These are phyloP conservation scores for Drosophila bunnanda DNA, from an alignment of 2,888 invertebrate species.

Conservation along the genomic window DNA sequence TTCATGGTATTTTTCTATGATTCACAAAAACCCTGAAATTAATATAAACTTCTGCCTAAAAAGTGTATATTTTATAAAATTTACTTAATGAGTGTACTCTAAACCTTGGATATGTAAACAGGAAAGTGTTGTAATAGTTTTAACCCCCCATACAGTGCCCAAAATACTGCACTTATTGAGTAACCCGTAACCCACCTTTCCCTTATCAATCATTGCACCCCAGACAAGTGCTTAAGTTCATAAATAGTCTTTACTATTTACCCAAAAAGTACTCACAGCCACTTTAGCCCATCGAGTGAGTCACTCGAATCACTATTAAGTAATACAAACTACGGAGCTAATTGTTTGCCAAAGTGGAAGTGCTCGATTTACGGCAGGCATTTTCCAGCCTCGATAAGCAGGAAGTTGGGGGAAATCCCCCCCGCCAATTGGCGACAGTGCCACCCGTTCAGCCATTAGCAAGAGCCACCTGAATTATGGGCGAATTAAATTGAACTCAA, in stretches of 20 bases:
- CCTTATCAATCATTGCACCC: constrained; percentile 17
- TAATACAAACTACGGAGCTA: constrained; percentile 25
- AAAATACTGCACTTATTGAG: neutral
- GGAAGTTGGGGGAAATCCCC: constrained; percentile 29
- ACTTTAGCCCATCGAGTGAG: constrained; percentile 15
- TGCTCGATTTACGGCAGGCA: constrained; percentile 32
- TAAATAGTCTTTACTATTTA: constrained; percentile 1
- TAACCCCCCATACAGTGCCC: neutral
- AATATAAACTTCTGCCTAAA: neutral
- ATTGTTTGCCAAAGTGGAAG: constrained; percentile 35
- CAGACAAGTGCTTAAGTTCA: constrained; percentile 2
- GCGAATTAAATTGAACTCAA: constrained; percentile 64
- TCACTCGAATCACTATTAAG: constrained; percentile 18
- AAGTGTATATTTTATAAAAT: neutral
- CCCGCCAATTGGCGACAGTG: constrained; percentile 18
- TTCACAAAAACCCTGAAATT: too few relatives aligned
- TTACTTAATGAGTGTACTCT: neutral
- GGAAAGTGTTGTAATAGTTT: neutral
- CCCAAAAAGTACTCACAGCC: neutral
- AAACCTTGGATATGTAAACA: too few relatives aligned
- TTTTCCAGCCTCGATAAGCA: constrained; percentile 44
- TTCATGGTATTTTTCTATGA: neutral
- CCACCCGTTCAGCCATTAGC: constrained; percentile 46
- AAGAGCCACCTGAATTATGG: constrained; percentile 62
- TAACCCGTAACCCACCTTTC: neutral